These are phyloP conservation scores for Unio delphinus DNA, from an alignment of 2,888 invertebrate genomes.

Conservation along the genomic window DNA sequence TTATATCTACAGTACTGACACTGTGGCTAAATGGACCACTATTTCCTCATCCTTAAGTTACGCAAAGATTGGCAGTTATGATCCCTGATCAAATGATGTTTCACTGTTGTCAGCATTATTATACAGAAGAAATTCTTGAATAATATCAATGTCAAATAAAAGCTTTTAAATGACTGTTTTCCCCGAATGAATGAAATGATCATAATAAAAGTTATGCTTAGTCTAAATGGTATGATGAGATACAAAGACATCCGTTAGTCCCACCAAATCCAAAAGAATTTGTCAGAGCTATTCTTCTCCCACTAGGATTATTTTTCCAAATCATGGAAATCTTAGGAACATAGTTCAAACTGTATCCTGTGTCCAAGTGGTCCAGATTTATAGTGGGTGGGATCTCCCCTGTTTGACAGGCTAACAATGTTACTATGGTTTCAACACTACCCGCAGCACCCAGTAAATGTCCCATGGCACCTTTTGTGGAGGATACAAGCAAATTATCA, in stretches of 20 bases:
- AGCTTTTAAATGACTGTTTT: no score
- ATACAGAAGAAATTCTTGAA: no score
- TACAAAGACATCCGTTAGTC: constrained; percentile 86
- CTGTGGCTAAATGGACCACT: no score
- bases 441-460: constrained; percentile 98
- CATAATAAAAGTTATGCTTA: no score
- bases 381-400: constrained; percentile 88
- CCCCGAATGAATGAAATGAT: no score
- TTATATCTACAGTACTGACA: no score
- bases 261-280: constrained; percentile 99
- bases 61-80: no score
- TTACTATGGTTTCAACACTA: constrained; percentile 90
- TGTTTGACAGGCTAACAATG: constrained; percentile 84
- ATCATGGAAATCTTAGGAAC: constrained; percentile 76
- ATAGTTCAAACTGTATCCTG: constrained; percentile 78
- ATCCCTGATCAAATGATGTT: no score
- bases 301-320: constrained; percentile 76
- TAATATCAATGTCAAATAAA: no score
- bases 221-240: constrained; percentile 17
- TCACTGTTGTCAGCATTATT: no score
- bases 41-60: no score
- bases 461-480: constrained; percentile 97
- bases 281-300: constrained; percentile 82
- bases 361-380: constrained; percentile 83
- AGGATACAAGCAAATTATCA: constrained; percentile 79